Conservation (phyloP, 1,140 invertebrate genomes). For the Acromyrmex echinatior region DNA sequence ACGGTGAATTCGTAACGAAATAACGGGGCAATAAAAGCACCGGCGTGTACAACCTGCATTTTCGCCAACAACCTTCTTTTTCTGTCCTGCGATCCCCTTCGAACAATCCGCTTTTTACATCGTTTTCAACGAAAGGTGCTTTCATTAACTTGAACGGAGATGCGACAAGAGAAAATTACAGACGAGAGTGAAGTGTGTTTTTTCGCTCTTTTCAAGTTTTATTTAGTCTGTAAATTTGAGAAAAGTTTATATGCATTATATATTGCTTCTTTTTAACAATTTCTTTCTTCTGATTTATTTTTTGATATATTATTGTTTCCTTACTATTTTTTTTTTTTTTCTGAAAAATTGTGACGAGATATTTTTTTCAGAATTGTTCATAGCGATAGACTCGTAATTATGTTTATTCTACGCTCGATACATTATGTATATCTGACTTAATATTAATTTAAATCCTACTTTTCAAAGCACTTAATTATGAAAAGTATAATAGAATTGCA, state of each 20-base stretch:
- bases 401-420: background rate
- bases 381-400: background rate
- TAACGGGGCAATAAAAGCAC: slow-evolving; percentile 65
- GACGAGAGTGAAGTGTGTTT: background rate
- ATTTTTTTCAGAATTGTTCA: background rate
- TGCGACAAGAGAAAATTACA: slow-evolving; percentile 38
- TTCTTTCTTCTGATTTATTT: background rate
- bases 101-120: slow-evolving; percentile 26
- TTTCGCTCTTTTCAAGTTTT: slow-evolving; percentile 21
- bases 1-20: slow-evolving; percentile 65
- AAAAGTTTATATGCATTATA: slow-evolving; percentile 37
- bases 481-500: background rate
- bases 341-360: background rate
- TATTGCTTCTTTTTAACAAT: background rate
- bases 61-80: background rate
- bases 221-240: slow-evolving; percentile 11
- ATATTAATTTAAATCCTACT: slow-evolving; percentile 1
- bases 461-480: background rate
- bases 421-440: background rate
- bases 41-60: background rate
- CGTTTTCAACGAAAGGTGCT: slow-evolving; percentile 49
- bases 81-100: slow-evolving; percentile 22
- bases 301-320: background rate
- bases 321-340: background rate
- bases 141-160: slow-evolving; percentile 54